phyloP scores from a whole-genome alignment of 2,113 vertebrate species.

The Cyprinodon tularosa region DNA sequence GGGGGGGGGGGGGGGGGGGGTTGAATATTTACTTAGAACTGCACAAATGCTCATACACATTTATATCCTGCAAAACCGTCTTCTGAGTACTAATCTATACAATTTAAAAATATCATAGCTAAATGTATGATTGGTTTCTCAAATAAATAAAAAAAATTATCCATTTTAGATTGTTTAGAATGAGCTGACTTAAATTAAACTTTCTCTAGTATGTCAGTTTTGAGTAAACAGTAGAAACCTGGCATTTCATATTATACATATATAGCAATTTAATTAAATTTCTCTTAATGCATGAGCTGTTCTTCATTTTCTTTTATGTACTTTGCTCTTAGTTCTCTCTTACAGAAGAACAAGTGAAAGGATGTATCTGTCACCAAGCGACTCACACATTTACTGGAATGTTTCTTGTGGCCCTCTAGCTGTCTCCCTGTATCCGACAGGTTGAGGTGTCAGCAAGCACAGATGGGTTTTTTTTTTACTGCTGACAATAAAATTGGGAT shows the following conservation, averaged over 20 bases:
- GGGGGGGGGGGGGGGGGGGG: too few species aligned
- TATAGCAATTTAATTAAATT: neutral
- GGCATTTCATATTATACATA: neutral
- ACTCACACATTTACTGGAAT: neutral
- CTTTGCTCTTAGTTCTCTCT: neutral
- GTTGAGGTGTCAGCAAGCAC: slow-evolving; percentile 18
- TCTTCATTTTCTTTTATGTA: neutral
- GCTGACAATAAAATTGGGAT: neutral
- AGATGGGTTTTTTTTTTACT: slow-evolving; percentile 11
- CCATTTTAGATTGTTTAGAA: too few species aligned
- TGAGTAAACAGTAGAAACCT: neutral
- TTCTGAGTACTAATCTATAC: neutral
- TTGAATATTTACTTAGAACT: neutral
- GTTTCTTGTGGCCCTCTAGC: neutral
- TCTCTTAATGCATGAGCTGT: neutral
- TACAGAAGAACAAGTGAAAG: neutral
- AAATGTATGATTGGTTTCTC: neutral
- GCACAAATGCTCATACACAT: neutral
- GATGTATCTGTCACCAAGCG: neutral
- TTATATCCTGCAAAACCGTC: neutral
- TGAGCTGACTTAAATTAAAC: neutral
- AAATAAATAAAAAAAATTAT: too few species aligned
- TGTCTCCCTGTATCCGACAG: slow-evolving; percentile 19
- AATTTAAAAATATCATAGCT: neutral
- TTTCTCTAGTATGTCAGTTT: neutral